Evolutionary conservation across 2,888 invertebrate species (phyloP), one percentile per base, ranked within the genome.

Genomic region (Agonum fuliginosum): DNA sequence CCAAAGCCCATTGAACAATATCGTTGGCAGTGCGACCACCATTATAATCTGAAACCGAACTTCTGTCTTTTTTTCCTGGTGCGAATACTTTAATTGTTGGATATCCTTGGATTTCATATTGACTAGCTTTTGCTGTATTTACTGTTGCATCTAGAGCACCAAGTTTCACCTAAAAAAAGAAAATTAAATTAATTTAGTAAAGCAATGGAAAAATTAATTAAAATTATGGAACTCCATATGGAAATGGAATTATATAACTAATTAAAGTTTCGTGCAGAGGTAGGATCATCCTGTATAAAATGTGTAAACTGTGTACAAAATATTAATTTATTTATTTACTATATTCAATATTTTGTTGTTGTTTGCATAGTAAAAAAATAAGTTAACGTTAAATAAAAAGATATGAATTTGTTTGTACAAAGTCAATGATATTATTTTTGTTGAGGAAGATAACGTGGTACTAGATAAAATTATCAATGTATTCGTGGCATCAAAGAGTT

Each of bases 91-190:
- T 99, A 83, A 99, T 99, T 30, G 98, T 98, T 1, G 99, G 99
- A 88, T 97, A 99, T 0, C 99, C 98, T 81, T 94, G 93, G 30
- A 99, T 94, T 81, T 93, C 93, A 87, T 95, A 99, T 84, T 94
- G 91, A 80, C 91, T 89, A 0, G 97, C 95, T 87, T 94, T 95
- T 10, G 88, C 86, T 78, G 93, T 92, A 87, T 99, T 94, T 0
- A 94, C 95, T 0, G 99, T 99, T 0, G 99, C 98, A 88, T 99
- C 99, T 0, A 99, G 86, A 1, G 98, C 98, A 78, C 98, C 99
- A 14, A 99, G 86, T 89, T 98, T 99, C 12, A 94, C 89, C 90
- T 89, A 54, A 27, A 78, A 78, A 37, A 48, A 27, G 62, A 24
- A 24, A 22, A 43, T 8, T n/a, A 37, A 6, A 37, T 37, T 37